Conservation (phyloP, 2,888 invertebrate genomes). For the Agrochola lychnidis region DNA sequence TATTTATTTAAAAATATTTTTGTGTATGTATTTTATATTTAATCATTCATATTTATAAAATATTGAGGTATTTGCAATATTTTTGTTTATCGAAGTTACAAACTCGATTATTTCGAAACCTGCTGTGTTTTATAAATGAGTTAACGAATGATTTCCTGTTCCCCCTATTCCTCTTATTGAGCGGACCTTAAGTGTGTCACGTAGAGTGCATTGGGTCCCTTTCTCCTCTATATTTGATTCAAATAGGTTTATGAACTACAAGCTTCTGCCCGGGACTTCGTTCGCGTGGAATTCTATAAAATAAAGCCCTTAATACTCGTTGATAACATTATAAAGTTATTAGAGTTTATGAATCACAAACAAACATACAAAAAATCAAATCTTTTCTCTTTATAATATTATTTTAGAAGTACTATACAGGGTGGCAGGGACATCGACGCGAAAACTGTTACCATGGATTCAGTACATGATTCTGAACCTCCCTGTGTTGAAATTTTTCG, state of each 20-base stretch:
- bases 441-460: too few relatives aligned
- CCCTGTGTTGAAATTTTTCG: too few relatives aligned
- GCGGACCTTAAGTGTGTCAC: conserved; percentile 37
- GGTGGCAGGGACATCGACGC: too few relatives aligned
- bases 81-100: background rate
- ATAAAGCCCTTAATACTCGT: too few relatives aligned
- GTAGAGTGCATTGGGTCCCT: conserved; percentile 17
- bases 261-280: too few relatives aligned
- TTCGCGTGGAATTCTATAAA: too few relatives aligned
- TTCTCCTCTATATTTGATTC: conserved; percentile 15
- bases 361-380: too few relatives aligned
- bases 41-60: conserved; percentile 20
- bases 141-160: conserved; percentile 20
- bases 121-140: background rate
- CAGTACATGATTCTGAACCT: too few relatives aligned
- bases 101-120: conserved; percentile 5
- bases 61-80: background rate
- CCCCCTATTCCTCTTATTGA: conserved; percentile 12
- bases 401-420: too few relatives aligned
- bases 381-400: too few relatives aligned
- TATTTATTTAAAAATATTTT: background rate
- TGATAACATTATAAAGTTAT: too few relatives aligned
- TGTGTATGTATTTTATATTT: background rate
- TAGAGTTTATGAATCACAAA: too few relatives aligned
- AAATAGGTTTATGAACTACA: background rate